phyloP scores from a whole-genome alignment of 2,113 vertebrate genomes.

The Hepsetus odoe region DNA sequence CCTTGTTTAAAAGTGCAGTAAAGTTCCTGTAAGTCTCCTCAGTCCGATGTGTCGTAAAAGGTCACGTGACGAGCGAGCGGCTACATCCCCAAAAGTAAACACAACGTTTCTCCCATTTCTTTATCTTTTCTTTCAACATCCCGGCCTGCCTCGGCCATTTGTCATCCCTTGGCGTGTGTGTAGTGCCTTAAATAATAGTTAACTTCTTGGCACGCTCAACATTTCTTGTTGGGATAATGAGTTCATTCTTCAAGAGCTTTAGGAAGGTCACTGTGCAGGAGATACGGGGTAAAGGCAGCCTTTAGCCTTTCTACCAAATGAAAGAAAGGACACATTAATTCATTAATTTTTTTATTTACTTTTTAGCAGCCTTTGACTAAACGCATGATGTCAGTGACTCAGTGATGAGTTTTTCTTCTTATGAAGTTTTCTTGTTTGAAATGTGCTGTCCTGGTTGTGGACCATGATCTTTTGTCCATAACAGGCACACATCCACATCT shows the following conservation, averaged over 20 bases:
- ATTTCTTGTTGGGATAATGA: too few relatives aligned
- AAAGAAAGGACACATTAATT: not conserved
- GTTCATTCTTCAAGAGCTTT: not conserved
- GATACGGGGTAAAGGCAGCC: not conserved
- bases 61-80: not conserved
- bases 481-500: too few relatives aligned
- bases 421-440: too few relatives aligned
- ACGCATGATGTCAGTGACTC: too few relatives aligned
- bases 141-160: slow-evolving; percentile 2
- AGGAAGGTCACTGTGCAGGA: not conserved
- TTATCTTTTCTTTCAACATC: not conserved
- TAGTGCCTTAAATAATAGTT: not conserved
- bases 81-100: slow-evolving; percentile 38
- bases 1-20: not conserved
- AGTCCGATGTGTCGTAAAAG: not conserved
- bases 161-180: not conserved
- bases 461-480: too few relatives aligned
- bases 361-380: too few relatives aligned
- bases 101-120: slow-evolving; percentile 6
- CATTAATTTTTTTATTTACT: too few relatives aligned
- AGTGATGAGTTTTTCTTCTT: too few relatives aligned
- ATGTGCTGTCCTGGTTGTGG: too few relatives aligned
- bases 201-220: not conserved
- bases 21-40: not conserved
- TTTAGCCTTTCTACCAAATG: not conserved